Evolutionary conservation across 1,140 invertebrate species (phyloP), one percentile per base, ranked within the genome.

Genomic region (Drosophila nasuta): DNA sequence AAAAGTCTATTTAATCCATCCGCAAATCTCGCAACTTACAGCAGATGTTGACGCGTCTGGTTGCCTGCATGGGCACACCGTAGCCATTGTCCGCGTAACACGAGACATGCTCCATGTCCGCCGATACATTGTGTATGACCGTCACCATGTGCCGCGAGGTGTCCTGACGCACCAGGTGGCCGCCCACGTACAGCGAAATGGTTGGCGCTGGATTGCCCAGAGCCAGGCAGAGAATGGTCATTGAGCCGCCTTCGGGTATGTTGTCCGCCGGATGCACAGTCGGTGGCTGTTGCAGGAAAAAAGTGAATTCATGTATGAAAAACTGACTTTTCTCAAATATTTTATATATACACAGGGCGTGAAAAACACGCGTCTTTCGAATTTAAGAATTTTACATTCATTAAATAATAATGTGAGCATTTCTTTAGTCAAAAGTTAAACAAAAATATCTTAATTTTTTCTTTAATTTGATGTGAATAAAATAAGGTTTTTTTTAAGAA

Each of bases 81-180:
- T 96, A 96, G 3, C 96, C 96, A 90, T 97, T 97, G 93, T 97
- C 96, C 1, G 96, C 96, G 91, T 96, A 97, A 92, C 96, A 97
- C 0, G 96, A 96, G 46, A 97, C 96, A 79, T 96, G 95, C 83
- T 96, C 95, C 95, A 97, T 97, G 90, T 97, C 96, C 4, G 95
- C 93, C 0, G 96, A 96, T 1, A 97, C 96, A 91, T 97, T 97
- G 77, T 96, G 95, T 49, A 97, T 95, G 8, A 96, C 95, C 0
- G 96, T 96, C 8, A 97, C 96, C 95, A 97, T 96, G 91, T 97
- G 96, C 1, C 96, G 93, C 0, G 96, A 96, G 17, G 94, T 95
- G 67, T 96, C 96, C 92, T 96, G 95, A 7, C 95, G 93, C 11
- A 97, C 95, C 4, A 97, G 93, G 68, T 96, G 94, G 41, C 96